Evolutionary conservation across 2,888 invertebrate species (phyloP), one percentile per base, ranked within the genome.

Genomic region (Mesorhabditis spiculigera): DNA sequence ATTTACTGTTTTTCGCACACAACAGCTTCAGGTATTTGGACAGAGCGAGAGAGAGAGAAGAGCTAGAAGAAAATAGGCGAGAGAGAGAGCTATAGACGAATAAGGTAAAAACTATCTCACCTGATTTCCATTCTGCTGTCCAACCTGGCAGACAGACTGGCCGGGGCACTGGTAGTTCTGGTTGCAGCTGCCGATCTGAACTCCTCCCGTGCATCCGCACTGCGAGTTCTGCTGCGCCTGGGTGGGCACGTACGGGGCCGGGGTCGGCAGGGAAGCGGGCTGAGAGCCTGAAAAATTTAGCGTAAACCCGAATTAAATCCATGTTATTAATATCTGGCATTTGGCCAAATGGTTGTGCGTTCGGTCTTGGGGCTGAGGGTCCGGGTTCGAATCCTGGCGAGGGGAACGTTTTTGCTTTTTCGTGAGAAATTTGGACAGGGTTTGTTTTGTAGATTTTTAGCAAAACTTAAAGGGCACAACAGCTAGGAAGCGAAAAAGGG

Each of bases 111-210:
- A 1, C 28, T 28, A 28, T 28, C 28, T 61, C 42, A 76, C 76
- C 74, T 78, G 80, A 68, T 77, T 74, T 71, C 75, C 75, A 68
- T 77, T 73, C 69, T 75, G 77, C 68, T 81, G 80, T 68, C 83
- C 83, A 63, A 84, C 81, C 70, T 85, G 84, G 77, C 84, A 84
- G 67, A 85, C 82, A 43, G 82, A 82, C 73, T 82, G 82, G 66
- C 84, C 84, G 66, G 84, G 84, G 72, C 84, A 84, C 71, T 84
- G 84, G 76, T 80, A 85, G 76, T 82, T 83, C 66, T 76, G 73
- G 70, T 82, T 83, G 77, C 84, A 84, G 43, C 78, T 76, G 43
- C 84, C 84, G 75, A 84, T 85, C 74, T 84, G 84, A 50, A 84
- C 83, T 72, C 84, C 84, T 61, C 84, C 84, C 67, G 81, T 82